Percentiles rank a stretch among this genome's conserved stretches.
Conservation (phyloP, 2,797 vertebrate genomes). For the Cossypha niveicapilla region DNA sequence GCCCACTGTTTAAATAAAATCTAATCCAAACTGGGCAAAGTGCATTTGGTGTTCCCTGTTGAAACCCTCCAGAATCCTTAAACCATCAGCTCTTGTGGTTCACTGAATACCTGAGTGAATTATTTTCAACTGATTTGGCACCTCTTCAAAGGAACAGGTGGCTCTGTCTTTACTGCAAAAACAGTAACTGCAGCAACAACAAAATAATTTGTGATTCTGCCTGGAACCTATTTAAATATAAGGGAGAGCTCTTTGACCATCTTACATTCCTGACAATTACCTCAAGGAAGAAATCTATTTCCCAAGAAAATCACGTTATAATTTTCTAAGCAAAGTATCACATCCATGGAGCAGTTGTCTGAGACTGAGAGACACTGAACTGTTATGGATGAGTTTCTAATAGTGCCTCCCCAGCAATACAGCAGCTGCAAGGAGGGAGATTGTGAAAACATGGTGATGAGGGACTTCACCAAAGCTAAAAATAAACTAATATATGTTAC, state of each 20-base stretch:
- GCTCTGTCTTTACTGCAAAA: not conserved
- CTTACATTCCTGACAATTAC: not conserved
- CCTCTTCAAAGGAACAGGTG: conserved; percentile 26
- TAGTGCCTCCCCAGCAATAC: not conserved
- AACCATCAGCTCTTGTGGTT: conserved; percentile 7
- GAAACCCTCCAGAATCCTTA: not conserved
- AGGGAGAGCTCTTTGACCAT: not conserved
- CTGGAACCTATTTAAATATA: not conserved
- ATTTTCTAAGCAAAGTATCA: not conserved
- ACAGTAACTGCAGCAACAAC: conserved; percentile 25
- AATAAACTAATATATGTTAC: not conserved
- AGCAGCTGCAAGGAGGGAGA: not conserved
- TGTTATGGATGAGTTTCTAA: not conserved
- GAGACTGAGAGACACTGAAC: not conserved
- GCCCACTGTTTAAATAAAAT: not conserved
- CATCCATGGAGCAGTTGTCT: not conserved
- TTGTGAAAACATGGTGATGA: not conserved
- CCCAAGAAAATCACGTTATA: not conserved
- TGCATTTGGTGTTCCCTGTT: not conserved
- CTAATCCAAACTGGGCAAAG: not conserved
- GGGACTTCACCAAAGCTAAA: not conserved
- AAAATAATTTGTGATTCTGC: not conserved
- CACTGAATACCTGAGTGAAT: conserved; percentile 10
- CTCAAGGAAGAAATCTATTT: not conserved
- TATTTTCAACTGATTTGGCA: conserved; percentile 36